phyloP scores from a whole-genome alignment of 1,140 invertebrate species.

The Stenopsyche tienmushanensis region DNA sequence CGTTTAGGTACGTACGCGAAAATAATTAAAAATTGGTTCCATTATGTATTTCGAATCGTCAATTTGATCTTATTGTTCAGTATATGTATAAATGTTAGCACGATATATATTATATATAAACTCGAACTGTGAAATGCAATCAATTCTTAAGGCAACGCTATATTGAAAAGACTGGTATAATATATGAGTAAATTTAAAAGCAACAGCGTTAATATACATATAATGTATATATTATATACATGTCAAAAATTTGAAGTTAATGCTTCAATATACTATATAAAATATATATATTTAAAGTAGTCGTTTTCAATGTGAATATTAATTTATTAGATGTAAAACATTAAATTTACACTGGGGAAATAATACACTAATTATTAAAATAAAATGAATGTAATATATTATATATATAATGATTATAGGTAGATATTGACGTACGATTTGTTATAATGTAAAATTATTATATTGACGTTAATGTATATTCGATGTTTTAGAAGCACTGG shows the following conservation, averaged over 20 bases:
- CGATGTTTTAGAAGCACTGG: too few relatives aligned
- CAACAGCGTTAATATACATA: not conserved
- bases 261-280: not conserved
- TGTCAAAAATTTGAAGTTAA: not conserved
- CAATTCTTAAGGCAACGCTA: conserved; percentile 5
- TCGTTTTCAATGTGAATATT: not conserved
- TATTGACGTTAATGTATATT: not conserved
- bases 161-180: conserved; percentile 13
- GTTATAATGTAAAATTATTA: not conserved
- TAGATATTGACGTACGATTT: not conserved
- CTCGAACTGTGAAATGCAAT: not conserved
- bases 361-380: conserved; percentile 14
- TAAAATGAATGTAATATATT: not conserved
- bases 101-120: too few relatives aligned
- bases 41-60: too few relatives aligned
- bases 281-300: conserved; percentile 3
- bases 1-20: not conserved
- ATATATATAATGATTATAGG: not conserved
- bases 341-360: conserved; percentile 10
- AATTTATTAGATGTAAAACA: not conserved
- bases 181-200: not conserved
- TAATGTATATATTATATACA: not conserved
- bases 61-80: too few relatives aligned
- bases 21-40: not conserved
- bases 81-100: too few relatives aligned